Evolutionary conservation across 2,797 vertebrate species (phyloP).

Genomic region (Phrynocephalus guinanensis): DNA sequence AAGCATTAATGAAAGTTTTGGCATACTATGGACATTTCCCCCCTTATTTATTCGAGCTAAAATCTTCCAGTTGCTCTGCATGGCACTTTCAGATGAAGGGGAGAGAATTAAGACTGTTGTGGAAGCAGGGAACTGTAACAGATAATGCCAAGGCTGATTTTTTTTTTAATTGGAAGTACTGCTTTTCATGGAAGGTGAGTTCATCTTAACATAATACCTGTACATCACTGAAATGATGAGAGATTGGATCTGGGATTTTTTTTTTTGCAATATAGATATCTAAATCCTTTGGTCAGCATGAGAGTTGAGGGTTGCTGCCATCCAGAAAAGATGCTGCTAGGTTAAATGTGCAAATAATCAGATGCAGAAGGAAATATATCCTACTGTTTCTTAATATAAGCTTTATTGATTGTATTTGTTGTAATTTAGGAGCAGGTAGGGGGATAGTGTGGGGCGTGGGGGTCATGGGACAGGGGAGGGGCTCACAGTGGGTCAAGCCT

Average conservation of each 20-base stretch:
- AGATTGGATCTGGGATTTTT: not conserved
- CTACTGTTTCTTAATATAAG: not conserved
- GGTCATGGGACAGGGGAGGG: too few species aligned
- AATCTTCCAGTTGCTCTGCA: slow-evolving; percentile 21
- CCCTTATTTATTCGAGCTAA: slow-evolving; percentile 5
- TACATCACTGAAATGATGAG: not conserved
- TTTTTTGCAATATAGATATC: not conserved
- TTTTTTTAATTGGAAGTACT: not conserved
- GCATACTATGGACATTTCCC: not conserved
- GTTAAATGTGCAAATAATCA: not conserved
- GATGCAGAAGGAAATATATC: not conserved
- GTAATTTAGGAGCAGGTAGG: too few species aligned
- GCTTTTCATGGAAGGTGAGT: not conserved
- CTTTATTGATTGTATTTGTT: not conserved
- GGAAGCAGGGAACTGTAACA: not conserved
- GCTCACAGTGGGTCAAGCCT: too few species aligned
- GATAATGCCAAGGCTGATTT: not conserved
- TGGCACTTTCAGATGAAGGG: slow-evolving; percentile 24
- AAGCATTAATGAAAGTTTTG: slow-evolving; percentile 33
- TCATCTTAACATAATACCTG: not conserved
- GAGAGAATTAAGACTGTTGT: slow-evolving; percentile 9
- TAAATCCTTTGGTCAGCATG: not conserved
- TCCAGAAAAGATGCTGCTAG: not conserved
- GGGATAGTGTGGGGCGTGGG: too few species aligned
- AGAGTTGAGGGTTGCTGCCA: not conserved